Conservation (phyloP, 2,113 vertebrate species). For the Todiramphus saurophagus region DNA sequence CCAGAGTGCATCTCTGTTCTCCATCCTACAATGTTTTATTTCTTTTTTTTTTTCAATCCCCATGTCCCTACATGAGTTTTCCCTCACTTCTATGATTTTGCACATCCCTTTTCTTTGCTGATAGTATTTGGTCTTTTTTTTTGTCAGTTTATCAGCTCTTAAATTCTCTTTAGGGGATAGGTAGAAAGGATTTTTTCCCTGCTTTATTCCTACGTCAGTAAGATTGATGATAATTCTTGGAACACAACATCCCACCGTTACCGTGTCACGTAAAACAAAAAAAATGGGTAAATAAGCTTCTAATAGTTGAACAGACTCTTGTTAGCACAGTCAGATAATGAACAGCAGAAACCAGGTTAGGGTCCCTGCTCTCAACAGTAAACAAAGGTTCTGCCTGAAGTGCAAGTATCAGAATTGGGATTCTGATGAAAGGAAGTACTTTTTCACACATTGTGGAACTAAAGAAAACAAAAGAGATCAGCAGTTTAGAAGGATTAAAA, state of each 20-base stretch:
- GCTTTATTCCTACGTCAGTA: neutral
- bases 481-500: neutral
- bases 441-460: neutral
- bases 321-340: neutral
- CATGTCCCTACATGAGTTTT: neutral
- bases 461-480: neutral
- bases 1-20: neutral
- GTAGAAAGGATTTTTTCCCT: neutral
- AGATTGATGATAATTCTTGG: neutral
- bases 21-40: neutral
- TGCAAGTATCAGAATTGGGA: neutral
- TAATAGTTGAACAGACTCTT: neutral
- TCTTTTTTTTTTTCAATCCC: neutral
- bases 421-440: neutral
- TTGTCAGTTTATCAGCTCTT: neutral
- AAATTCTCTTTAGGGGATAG: neutral
- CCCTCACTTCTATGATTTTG: neutral
- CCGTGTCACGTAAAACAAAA: neutral
- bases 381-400: neutral
- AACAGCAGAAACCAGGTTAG: neutral
- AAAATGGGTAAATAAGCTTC: neutral
- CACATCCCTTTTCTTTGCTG: neutral
- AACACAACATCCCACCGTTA: neutral
- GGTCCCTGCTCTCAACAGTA: neutral
- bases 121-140: neutral